Percentiles rank a stretch among this genome's conserved stretches.
These are phyloP conservation scores for Helogale parvula DNA, from an alignment of 2,113 vertebrate genomes.

Conservation along the genomic window DNA sequence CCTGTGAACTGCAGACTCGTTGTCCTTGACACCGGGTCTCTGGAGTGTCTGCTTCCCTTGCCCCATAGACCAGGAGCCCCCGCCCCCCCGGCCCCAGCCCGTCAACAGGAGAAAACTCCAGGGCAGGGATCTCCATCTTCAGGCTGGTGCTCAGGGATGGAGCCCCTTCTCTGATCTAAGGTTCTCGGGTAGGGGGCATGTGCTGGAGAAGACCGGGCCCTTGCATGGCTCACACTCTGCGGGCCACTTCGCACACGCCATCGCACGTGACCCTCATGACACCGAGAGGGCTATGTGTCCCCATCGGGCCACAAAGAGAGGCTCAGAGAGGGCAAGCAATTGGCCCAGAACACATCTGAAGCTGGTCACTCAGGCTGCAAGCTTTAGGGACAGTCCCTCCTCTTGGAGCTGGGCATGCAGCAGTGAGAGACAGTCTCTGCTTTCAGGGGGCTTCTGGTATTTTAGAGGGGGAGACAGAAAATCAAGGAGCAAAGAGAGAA, in stretches of 20 bases:
- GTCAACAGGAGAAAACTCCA: conserved; percentile 76
- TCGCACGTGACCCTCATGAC: neutral
- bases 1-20: neutral
- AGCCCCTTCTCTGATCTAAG: neutral
- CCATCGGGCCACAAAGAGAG: neutral
- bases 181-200: neutral
- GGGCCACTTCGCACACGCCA: neutral
- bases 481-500: neutral
- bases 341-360: neutral
- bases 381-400: too few relatives aligned
- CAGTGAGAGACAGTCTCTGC: neutral
- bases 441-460: neutral
- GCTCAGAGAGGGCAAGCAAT: neutral
- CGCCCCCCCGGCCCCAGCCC: conserved; percentile 84
- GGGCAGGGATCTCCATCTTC: neutral
- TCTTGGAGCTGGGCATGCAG: too few relatives aligned
- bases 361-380: neutral
- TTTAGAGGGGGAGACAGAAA: neutral
- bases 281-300: neutral
- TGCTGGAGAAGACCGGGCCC: neutral
- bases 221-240: neutral
- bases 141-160: neutral
- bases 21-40: neutral
- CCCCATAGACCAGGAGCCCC: conserved; percentile 69
- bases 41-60: neutral